phyloP scores from a whole-genome alignment of 2,888 invertebrate species.

The Spialia ferax region DNA sequence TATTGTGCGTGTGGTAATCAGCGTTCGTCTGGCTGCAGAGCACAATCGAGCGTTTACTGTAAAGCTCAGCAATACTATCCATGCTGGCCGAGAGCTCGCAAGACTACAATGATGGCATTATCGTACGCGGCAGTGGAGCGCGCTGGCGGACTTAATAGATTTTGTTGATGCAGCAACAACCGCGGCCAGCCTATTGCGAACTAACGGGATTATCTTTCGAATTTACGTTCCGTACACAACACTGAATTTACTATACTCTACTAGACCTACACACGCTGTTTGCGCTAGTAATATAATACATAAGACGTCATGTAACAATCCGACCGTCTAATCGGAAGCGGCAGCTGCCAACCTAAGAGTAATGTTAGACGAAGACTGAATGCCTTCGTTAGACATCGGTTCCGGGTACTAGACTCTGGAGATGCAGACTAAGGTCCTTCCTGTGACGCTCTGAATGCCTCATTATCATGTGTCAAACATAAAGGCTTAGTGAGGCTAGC shows the following conservation, averaged over 20 bases:
- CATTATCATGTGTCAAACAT: conserved; percentile 33
- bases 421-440: conserved; percentile 33
- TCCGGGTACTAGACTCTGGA: conserved; percentile 27
- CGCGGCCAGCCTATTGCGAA: conserved; percentile 76
- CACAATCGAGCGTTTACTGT: conserved; percentile 66
- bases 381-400: conserved; percentile 59
- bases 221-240: conserved; percentile 70
- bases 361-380: conserved; percentile 49
- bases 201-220: conserved; percentile 79
- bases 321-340: conserved; percentile 48
- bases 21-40: conserved; percentile 71
- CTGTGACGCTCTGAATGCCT: conserved; percentile 34
- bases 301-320: conserved; percentile 44
- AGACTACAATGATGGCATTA: conserved; percentile 74
- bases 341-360: conserved; percentile 38
- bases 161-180: conserved; percentile 73
- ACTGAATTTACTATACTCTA: conserved; percentile 63
- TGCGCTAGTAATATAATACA: conserved; percentile 47
- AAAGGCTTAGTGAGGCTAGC: conserved; percentile 5
- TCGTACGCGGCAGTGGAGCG: conserved; percentile 71
- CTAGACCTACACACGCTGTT: conserved; percentile 61
- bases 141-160: conserved; percentile 84
- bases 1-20: conserved; percentile 86
- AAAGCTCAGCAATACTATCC: neutral
- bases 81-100: conserved; percentile 44